Percentiles rank a stretch among this genome's conserved stretches.
These are phyloP conservation scores for Copsychus sechellarum DNA, from an alignment of 2,113 vertebrate genomes.

Conservation along the genomic window DNA sequence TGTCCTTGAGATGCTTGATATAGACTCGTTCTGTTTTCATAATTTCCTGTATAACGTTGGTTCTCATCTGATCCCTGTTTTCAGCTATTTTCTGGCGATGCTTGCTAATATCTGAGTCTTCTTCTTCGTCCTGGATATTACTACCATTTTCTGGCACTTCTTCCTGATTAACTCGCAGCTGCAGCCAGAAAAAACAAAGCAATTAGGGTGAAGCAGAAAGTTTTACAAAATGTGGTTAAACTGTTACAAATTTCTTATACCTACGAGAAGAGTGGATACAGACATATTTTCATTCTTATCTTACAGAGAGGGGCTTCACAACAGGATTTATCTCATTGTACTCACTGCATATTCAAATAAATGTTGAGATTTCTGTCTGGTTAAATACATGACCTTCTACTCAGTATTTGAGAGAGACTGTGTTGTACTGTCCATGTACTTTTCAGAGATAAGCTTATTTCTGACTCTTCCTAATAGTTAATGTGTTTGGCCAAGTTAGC, in stretches of 20 bases:
- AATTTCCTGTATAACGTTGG: conserved; percentile 96
- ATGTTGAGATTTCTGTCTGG: background rate
- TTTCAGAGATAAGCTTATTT: background rate
- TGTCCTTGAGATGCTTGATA: conserved; percentile 97
- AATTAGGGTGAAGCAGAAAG: background rate
- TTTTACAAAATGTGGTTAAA: background rate
- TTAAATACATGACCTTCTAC: background rate
- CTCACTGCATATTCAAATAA: background rate
- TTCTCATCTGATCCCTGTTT: conserved; percentile 94
- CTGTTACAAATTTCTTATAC: background rate
- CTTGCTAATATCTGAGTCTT: conserved; percentile 69
- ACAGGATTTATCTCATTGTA: background rate
- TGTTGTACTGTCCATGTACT: background rate
- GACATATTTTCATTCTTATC: background rate
- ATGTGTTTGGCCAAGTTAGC: background rate
- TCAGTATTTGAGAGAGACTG: background rate
- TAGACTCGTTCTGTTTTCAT: conserved; percentile 96
- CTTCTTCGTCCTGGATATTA: conserved; percentile 77
- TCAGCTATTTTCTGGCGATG: conserved; percentile 78
- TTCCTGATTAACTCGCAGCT: conserved; percentile 98
- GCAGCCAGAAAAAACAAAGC: conserved; percentile 15
- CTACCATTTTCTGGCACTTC: conserved; percentile 78
- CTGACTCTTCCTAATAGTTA: background rate
- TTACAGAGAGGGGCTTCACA: background rate
- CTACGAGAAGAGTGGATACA: background rate